Conservation (phyloP, 2,888 invertebrate genomes). For the Oxycera nigricornis region DNA sequence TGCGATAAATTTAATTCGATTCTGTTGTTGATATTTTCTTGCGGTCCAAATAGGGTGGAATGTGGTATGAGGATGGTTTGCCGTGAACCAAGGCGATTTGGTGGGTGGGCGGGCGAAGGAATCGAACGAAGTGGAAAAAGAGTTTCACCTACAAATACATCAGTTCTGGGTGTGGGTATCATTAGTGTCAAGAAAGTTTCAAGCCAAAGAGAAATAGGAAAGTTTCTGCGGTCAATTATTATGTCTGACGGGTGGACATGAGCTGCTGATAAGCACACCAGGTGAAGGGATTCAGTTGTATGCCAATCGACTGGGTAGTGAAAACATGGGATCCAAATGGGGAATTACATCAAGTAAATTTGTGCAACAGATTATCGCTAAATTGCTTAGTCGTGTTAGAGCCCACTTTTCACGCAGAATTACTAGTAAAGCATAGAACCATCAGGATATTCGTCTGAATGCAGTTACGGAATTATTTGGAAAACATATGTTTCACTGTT, state of each 20-base stretch:
- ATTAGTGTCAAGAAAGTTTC: slow-evolving; percentile 31
- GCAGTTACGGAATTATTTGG: too few species aligned
- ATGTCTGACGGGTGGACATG: slow-evolving; percentile 10
- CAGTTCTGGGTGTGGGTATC: slow-evolving; percentile 6
- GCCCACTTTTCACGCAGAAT: too few species aligned
- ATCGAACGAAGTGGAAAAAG: background rate
- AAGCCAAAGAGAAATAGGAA: slow-evolving; percentile 10
- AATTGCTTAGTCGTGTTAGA: too few species aligned
- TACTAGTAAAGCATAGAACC: too few species aligned
- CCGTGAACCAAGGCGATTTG: background rate
- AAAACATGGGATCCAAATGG: too few species aligned
- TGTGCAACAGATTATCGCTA: too few species aligned
- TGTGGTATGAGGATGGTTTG: too few species aligned
- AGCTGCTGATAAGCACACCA: slow-evolving; percentile 9
- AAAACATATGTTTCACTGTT: too few species aligned
- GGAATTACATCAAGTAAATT: too few species aligned
- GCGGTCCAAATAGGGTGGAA: background rate
- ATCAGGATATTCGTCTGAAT: too few species aligned
- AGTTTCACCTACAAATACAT: slow-evolving; percentile 21
- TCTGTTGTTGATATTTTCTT: slow-evolving; percentile 25
- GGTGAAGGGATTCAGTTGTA: background rate
- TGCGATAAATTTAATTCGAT: slow-evolving; percentile 34
- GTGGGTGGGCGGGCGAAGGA: background rate
- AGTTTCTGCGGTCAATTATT: slow-evolving; percentile 12
- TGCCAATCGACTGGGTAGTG: background rate